Percentiles rank a stretch among this genome's conserved stretches.
These are phyloP conservation scores for Diglossa cyanea DNA, from an alignment of 2,797 vertebrate species.

Conservation along the genomic window DNA sequence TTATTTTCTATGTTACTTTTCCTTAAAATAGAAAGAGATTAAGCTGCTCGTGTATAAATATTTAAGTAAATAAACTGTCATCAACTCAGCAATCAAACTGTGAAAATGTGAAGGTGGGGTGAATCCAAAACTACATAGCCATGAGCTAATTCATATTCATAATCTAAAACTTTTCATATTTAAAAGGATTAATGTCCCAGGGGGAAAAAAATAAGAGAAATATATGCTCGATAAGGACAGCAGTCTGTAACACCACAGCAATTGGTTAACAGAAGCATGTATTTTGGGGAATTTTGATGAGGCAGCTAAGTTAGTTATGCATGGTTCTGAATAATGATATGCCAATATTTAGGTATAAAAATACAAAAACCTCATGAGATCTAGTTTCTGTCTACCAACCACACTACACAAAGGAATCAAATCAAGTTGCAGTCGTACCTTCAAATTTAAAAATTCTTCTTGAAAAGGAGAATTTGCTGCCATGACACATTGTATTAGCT, in stretches of 20 bases:
- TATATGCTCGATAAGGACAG: background rate
- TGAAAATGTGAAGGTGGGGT: background rate
- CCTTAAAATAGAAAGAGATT: background rate
- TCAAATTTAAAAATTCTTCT: background rate
- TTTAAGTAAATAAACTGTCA: slow-evolving; percentile 9
- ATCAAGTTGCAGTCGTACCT: background rate
- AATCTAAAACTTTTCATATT: background rate
- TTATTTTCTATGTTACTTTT: background rate
- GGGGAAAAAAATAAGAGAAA: background rate
- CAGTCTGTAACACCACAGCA: background rate
- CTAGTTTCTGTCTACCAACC: background rate
- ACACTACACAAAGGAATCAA: background rate
- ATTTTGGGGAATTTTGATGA: background rate
- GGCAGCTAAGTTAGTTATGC: background rate
- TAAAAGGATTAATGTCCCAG: background rate
- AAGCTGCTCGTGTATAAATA: background rate
- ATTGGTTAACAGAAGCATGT: rapidly evolving
- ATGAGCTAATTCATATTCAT: background rate
- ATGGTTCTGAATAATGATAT: background rate
- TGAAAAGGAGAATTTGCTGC: background rate
- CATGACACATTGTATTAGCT: background rate
- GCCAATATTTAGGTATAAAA: background rate
- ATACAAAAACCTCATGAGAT: background rate
- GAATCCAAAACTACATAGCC: background rate
- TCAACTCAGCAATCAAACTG: background rate